phyloP scores from a whole-genome alignment of 2,888 invertebrate species.

The Himalopsyche tibetana region DNA sequence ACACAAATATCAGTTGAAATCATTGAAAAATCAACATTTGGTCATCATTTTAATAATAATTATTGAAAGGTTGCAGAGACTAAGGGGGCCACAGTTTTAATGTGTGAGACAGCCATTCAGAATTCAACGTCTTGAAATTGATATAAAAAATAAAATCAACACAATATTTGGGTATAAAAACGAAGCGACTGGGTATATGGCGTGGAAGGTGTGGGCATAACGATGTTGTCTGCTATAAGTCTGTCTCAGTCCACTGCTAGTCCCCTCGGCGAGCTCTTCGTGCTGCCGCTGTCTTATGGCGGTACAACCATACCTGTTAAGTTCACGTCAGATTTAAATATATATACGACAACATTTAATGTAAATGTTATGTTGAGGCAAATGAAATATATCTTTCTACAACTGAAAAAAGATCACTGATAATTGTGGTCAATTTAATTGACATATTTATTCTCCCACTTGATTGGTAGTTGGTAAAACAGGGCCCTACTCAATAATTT shows the following conservation, averaged over 20 bases:
- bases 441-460: too few relatives aligned
- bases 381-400: neutral
- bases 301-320: slow-evolving; percentile 75
- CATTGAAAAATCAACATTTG: neutral
- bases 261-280: slow-evolving; percentile 79
- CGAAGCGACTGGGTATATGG: slow-evolving; percentile 29
- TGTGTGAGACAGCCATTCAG: slow-evolving; percentile 65
- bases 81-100: slow-evolving; percentile 51
- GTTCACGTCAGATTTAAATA: slow-evolving; percentile 37
- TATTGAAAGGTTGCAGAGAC: neutral
- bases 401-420: neutral
- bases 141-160: slow-evolving; percentile 49
- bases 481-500: too few relatives aligned
- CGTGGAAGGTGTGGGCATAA: slow-evolving; percentile 60
- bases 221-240: slow-evolving; percentile 73
- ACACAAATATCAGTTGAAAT: slow-evolving; percentile 23
- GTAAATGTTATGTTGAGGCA: neutral
- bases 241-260: slow-evolving; percentile 79
- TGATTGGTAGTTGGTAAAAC: too few relatives aligned
- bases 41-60: neutral
- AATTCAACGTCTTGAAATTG: slow-evolving; percentile 62
- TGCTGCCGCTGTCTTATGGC: slow-evolving; percentile 75
- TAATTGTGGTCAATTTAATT: too few relatives aligned
- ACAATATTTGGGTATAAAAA: slow-evolving; percentile 52
- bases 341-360: neutral